phyloP scores from a whole-genome alignment of 64 coral and sea anemone species.

The Porites lutea region DNA sequence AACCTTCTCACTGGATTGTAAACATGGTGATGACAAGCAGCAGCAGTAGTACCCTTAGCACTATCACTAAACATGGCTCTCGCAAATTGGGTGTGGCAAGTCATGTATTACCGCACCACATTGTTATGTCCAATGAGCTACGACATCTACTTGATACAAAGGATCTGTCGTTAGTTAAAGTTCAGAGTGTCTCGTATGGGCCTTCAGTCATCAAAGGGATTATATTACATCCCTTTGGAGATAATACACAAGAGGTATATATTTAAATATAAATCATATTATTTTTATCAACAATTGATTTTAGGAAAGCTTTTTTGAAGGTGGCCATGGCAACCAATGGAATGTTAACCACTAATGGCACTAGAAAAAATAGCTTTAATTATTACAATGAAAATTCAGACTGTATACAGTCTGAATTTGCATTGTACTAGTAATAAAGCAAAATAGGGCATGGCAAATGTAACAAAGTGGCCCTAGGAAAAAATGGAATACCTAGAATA shows the following conservation, averaged over 20 bases:
- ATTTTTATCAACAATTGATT: not conserved
- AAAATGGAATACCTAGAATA: too few species aligned
- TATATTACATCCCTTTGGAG: constrained; percentile 69
- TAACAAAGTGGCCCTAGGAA: too few species aligned
- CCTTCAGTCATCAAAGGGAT: constrained; percentile 77
- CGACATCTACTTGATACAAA: constrained; percentile 51
- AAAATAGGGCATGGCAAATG: too few species aligned
- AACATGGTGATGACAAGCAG: constrained; percentile 30
- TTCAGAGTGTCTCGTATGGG: constrained; percentile 35
- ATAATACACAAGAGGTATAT: constrained; percentile 58
- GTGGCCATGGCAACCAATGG: too few species aligned
- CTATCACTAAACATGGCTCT: not conserved
- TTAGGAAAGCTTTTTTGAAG: too few species aligned
- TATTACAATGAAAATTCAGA: not conserved
- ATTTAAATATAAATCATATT: not conserved
- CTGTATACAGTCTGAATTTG: too few species aligned
- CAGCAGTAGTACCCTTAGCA: not conserved
- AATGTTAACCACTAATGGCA: too few species aligned
- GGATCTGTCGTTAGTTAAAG: constrained; percentile 54
- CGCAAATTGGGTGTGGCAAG: not conserved
- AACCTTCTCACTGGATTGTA: not conserved
- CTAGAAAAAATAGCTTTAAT: too few species aligned
- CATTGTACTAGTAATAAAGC: too few species aligned
- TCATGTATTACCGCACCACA: constrained; percentile 55
- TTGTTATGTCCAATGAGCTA: constrained; percentile 30